These are phyloP conservation scores for Eulithis testata DNA, from an alignment of 2,888 invertebrate species.

Conservation along the genomic window DNA sequence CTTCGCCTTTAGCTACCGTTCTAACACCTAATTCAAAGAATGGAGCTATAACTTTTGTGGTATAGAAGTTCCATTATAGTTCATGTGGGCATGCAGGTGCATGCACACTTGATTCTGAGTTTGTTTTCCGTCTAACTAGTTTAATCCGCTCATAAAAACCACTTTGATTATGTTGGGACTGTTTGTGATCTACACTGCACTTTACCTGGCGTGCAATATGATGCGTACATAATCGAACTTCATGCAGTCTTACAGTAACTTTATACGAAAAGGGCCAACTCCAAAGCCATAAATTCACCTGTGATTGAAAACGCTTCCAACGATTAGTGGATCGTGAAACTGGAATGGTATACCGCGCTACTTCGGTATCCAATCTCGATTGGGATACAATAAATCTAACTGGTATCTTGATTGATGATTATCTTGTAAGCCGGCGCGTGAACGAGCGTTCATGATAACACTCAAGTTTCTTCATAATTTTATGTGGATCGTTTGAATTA, in stretches of 20 bases:
- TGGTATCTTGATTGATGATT: conserved; percentile 57
- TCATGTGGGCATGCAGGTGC: too few species aligned
- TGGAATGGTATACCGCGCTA: conserved; percentile 24
- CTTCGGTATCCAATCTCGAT: conserved; percentile 36
- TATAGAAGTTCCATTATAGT: too few species aligned
- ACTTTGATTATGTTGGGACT: neutral
- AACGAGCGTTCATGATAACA: conserved; percentile 9
- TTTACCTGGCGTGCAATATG: neutral
- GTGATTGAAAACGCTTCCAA: conserved; percentile 46
- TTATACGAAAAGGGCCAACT: conserved; percentile 8
- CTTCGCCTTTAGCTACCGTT: neutral
- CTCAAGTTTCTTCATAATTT: neutral
- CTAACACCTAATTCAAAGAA: conserved; percentile 10
- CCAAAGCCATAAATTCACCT: conserved; percentile 44
- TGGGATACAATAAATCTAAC: conserved; percentile 57
- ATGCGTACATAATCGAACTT: neutral
- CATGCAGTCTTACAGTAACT: neutral
- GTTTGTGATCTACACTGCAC: neutral
- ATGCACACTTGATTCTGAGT: neutral
- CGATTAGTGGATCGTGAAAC: conserved; percentile 49
- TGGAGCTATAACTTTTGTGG: neutral
- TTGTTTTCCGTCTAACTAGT: neutral
- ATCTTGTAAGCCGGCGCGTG: conserved; percentile 16
- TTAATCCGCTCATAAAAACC: neutral
- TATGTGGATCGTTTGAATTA: neutral